These are phyloP conservation scores for Macroramphosus scolopax DNA, from an alignment of 2,797 vertebrate species.

Conservation along the genomic window DNA sequence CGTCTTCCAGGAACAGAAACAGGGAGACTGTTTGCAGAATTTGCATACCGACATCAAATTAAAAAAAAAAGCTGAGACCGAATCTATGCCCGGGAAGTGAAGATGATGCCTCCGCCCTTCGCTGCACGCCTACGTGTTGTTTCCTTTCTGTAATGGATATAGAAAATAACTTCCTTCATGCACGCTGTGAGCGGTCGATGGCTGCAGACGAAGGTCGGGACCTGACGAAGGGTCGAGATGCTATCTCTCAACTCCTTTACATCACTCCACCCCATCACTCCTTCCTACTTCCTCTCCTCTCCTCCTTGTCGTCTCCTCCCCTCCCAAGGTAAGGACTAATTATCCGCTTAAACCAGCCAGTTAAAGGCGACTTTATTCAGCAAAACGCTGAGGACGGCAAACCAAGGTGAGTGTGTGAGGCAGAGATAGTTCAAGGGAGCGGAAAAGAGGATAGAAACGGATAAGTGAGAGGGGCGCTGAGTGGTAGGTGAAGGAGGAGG, in stretches of 20 bases:
- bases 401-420: conserved; percentile 47
- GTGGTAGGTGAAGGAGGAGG: conserved; percentile 18
- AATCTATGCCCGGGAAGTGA: conserved; percentile 32
- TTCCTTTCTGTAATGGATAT: conserved; percentile 20
- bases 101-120: conserved; percentile 31
- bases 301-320: conserved; percentile 32
- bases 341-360: conserved; percentile 58
- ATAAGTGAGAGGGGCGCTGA: conserved; percentile 50
- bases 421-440: conserved; percentile 63
- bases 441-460: conserved; percentile 68
- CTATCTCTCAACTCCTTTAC: conserved; percentile 16
- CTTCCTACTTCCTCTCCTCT: conserved; percentile 1
- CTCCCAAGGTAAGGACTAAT: conserved; percentile 68
- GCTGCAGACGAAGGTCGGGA: too few relatives aligned
- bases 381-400: conserved; percentile 69
- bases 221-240: too few relatives aligned
- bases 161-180: conserved; percentile 26
- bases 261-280: conserved; percentile 10
- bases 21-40: conserved; percentile 48
- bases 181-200: conserved; percentile 31
- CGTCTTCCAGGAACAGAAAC: conserved; percentile 60
- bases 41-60: conserved; percentile 69
- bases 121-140: conserved; percentile 16
- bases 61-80: conserved; percentile 58
- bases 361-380: conserved; percentile 62